Evolutionary conservation across 2,888 invertebrate species (phyloP).

Genomic region (Diachrysia chrysitis): DNA sequence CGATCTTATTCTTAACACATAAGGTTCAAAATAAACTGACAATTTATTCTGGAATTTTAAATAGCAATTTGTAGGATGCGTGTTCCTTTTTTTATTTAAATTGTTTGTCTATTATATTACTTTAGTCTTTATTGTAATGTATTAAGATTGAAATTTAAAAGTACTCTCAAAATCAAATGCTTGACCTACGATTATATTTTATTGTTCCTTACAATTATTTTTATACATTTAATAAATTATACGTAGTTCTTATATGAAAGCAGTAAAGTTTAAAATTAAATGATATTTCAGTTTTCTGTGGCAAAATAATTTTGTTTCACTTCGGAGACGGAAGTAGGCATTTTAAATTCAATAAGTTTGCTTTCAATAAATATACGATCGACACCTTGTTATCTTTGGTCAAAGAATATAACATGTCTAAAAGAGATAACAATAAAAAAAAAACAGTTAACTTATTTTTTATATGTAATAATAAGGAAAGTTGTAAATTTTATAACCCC

Average conservation of each 20-base stretch:
- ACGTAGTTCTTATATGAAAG: conserved; percentile 9
- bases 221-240: background rate
- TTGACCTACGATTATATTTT: conserved; percentile 40
- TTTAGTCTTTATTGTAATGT: conserved; percentile 18
- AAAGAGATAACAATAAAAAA: too few relatives aligned
- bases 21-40: conserved; percentile 24
- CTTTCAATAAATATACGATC: conserved; percentile 79
- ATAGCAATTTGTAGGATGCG: background rate
- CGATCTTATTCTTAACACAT: background rate
- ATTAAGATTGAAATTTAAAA: conserved; percentile 54
- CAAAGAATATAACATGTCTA: too few relatives aligned
- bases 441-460: too few relatives aligned
- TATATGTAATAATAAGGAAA: too few relatives aligned
- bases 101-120: conserved; percentile 5
- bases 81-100: conserved; percentile 36
- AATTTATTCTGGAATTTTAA: conserved; percentile 1
- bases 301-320: conserved; percentile 21
- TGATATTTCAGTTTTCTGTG: background rate
- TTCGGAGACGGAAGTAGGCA: conserved; percentile 68
- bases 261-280: conserved; percentile 19
- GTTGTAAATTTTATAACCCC: too few relatives aligned
- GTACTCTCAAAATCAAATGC: conserved; percentile 19
- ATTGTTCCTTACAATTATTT: conserved; percentile 15
- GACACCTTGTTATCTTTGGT: conserved; percentile 74
- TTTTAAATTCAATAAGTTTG: conserved; percentile 80